phyloP scores from a whole-genome alignment of 2,113 vertebrate species.

The Rhynchopsitta pachyrhyncha region DNA sequence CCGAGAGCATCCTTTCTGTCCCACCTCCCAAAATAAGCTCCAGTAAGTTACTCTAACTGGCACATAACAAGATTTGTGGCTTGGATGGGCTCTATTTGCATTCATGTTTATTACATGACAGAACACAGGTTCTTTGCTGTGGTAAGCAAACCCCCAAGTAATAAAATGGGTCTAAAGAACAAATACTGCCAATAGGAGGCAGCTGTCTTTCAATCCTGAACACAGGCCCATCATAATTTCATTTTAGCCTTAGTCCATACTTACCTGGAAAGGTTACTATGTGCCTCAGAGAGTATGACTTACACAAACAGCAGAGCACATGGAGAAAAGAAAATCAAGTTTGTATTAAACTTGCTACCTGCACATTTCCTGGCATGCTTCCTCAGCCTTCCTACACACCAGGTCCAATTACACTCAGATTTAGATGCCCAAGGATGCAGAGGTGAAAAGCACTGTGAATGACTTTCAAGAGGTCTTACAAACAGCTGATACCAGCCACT shows the following conservation, averaged over 20 bases:
- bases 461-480: neutral
- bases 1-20: neutral
- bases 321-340: neutral
- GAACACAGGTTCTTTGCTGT: neutral
- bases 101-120: neutral
- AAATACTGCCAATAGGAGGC: neutral
- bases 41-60: neutral
- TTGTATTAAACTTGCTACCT: neutral
- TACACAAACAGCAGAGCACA: neutral
- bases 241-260: neutral
- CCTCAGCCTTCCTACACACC: neutral
- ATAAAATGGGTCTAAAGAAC: neutral
- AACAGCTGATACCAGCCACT: neutral
- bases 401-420: neutral
- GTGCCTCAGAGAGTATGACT: accelerated
- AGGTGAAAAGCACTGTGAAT: neutral
- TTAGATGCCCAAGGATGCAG: neutral
- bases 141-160: neutral
- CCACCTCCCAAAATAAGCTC: neutral
- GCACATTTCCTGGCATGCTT: neutral
- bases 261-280: neutral
- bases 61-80: neutral
- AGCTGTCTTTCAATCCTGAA: neutral
- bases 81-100: neutral
- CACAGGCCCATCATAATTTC: neutral